phyloP scores from a whole-genome alignment of 2,113 vertebrate genomes.

The Vulpes lagopus region DNA sequence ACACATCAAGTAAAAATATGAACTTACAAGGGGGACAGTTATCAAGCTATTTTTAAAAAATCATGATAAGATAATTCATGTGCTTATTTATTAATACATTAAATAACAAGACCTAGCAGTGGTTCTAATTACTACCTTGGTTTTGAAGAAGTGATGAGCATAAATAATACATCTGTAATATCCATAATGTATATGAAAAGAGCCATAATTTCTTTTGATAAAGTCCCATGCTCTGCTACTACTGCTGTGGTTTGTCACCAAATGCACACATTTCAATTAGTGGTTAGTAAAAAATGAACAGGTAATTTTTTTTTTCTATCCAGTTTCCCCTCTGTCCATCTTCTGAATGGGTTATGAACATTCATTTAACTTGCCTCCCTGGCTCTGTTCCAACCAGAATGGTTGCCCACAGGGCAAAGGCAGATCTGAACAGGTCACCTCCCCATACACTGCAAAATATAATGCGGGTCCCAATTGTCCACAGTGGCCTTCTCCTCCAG shows the following conservation, averaged over 20 bases:
- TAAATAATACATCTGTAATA: neutral
- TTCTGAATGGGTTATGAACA: neutral
- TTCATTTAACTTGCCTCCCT: neutral
- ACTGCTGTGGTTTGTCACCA: neutral
- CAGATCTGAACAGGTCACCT: neutral
- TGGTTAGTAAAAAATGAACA: conserved; percentile 48
- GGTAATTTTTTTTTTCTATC: neutral
- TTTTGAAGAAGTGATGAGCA: neutral
- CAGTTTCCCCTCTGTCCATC: neutral
- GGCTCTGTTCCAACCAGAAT: neutral
- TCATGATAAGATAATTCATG: neutral
- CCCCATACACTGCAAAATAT: neutral
- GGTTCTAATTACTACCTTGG: neutral
- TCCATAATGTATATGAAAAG: neutral
- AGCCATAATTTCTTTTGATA: neutral
- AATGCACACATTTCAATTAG: neutral
- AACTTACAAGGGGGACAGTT: neutral
- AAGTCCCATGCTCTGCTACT: neutral
- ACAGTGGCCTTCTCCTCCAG: neutral
- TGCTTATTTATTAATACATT: conserved; percentile 14
- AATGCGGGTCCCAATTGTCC: neutral
- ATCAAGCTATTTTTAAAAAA: conserved; percentile 6
- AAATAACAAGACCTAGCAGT: neutral
- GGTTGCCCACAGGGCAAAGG: neutral
- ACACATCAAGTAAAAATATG: neutral